phyloP scores from a whole-genome alignment of 2,888 invertebrate genomes.

The Rambutsinella grinnellia region DNA sequence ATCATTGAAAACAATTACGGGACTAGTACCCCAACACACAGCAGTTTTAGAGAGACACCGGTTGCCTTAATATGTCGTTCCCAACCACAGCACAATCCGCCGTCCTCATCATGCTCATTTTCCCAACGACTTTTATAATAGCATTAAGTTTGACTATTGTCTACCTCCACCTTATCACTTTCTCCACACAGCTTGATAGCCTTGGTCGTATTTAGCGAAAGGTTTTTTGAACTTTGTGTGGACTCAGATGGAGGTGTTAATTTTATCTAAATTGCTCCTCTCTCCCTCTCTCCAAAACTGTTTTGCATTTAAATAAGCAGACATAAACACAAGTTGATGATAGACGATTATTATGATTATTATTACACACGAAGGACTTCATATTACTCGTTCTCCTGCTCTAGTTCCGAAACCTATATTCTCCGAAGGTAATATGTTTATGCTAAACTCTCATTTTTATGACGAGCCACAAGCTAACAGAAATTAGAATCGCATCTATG shows the following conservation, averaged over 20 bases:
- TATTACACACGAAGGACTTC: too few species aligned
- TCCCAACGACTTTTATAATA: not conserved
- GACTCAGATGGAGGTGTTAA: constrained; percentile 22
- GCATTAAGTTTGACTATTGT: constrained; percentile 8
- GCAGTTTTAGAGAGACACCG: constrained; percentile 41
- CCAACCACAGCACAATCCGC: constrained; percentile 15
- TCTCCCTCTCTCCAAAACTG: constrained; percentile 3
- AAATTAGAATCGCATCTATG: constrained; percentile 4
- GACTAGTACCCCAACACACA: constrained; percentile 22
- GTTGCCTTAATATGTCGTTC: constrained; percentile 38
- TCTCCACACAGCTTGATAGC: not conserved
- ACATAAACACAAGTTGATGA: constrained; percentile 8
- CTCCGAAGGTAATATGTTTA: constrained; percentile 6
- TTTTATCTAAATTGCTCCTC: constrained; percentile 15
- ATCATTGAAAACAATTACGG: constrained; percentile 44
- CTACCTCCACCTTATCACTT: not conserved
- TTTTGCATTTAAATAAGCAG: constrained; percentile 30
- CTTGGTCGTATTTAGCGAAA: not conserved
- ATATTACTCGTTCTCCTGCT: too few species aligned
- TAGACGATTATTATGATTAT: constrained; percentile 14
- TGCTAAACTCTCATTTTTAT: not conserved
- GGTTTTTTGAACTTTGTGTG: not conserved
- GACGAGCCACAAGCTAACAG: constrained; percentile 2
- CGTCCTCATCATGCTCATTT: constrained; percentile 6
- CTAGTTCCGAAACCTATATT: too few species aligned